Base-by-base conservation (phyloP, 2,113 vertebrate genomes). In the Physeter macrocephalus region DNA sequence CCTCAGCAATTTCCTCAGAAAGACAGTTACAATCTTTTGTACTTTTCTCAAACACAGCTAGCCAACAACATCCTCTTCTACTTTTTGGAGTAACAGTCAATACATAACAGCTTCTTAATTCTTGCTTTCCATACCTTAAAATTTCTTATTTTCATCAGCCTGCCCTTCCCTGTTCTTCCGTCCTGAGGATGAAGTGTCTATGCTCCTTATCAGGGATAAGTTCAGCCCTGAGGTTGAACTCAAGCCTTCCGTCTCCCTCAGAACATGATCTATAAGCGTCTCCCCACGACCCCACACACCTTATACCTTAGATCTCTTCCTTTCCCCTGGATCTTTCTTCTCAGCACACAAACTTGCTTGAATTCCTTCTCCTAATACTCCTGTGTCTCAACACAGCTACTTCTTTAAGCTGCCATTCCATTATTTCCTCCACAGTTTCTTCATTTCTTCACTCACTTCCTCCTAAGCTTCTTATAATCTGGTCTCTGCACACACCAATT, bases 231-330 rank as follows among this genome's bases (percentile, higher is more conserved):
- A 87, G 20, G 3, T 4, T 52, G 78, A 93, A 46, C 21, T 86
- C 29, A 64, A 66, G 23, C 13, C 14, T 77, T 81, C 25, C 11
- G 27, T 41, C 94, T 92, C 36, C 29, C 75, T 93, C 41, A 6
- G 27, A 78, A 84, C 36, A 49, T 41, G 15, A 36, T 93, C 4
- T 74, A 57, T 15, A 80, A 57, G 21, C 17, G 1, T 2, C 9
- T 17, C 5, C 13, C 3, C 13, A 12, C 0, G 4, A 29, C 17
- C 2, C 11, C 8, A 25, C 13, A n/a, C 21, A 69, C 5, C 4
- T 72, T 88, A 12, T n/a, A 25, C 36, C 36, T 78, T 88, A 89
- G 74, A 49, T 80, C 29, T 80, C 69, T 80, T 71, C 15, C 20
- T 52, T 36, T 78, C 8, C 14, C 46, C 25, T 81, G 29, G 36